Evolutionary conservation across 2,113 vertebrate genomes (phyloP).

Genomic region (Cranoglanis bouderius): DNA sequence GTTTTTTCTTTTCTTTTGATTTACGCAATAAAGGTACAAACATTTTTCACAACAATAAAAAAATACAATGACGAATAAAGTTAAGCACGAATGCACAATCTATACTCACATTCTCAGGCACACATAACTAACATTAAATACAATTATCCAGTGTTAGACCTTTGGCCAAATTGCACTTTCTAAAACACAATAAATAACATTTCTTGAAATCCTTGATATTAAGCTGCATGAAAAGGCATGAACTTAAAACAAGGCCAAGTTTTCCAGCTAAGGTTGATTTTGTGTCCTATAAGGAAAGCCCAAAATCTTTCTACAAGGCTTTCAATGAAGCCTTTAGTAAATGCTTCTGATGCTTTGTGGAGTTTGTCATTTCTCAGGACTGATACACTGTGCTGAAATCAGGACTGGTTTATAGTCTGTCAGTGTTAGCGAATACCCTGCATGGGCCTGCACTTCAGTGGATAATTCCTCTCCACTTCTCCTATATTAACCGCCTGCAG

Average conservation of each 20-base stretch:
- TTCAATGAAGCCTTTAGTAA: background rate
- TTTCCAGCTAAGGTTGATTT: background rate
- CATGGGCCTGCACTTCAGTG: constrained; percentile 82
- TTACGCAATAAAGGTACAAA: background rate
- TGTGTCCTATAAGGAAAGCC: background rate
- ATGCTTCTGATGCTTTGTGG: background rate
- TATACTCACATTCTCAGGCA: background rate
- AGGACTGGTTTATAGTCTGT: too few relatives aligned
- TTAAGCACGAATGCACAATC: background rate
- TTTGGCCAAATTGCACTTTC: background rate
- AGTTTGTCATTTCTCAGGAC: background rate
- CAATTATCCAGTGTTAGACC: constrained; percentile 13
- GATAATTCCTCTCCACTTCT: constrained; percentile 79
- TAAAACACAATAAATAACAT: constrained; percentile 11
- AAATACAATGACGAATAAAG: background rate
- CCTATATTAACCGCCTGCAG: constrained; percentile 79
- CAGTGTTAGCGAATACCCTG: constrained; percentile 82
- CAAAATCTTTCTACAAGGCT: background rate
- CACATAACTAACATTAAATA: background rate
- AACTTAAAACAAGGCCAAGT: background rate
- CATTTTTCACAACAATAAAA: background rate
- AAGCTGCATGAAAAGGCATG: constrained; percentile 20
- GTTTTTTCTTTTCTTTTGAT: background rate
- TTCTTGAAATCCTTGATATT: constrained; percentile 18
- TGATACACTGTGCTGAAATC: background rate